Evolutionary conservation across 2,797 vertebrate species (phyloP).

Genomic region (Streptopelia turtur): DNA sequence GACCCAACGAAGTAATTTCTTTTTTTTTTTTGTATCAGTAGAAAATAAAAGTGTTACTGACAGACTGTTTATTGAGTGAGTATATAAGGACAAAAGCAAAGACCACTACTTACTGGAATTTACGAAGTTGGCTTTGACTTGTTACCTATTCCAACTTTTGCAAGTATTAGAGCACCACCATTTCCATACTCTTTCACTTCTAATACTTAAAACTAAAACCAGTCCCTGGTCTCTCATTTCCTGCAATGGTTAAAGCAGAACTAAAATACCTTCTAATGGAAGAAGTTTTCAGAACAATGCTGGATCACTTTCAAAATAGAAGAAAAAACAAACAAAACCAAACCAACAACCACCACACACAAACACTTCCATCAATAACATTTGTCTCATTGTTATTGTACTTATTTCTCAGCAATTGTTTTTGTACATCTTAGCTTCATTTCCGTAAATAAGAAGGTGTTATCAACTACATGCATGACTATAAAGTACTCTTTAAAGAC

Average conservation of each 20-base stretch:
- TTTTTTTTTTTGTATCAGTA: neutral
- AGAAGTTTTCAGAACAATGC: constrained; percentile 39
- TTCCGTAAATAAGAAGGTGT: neutral
- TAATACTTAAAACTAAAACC: neutral
- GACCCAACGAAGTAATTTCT: neutral
- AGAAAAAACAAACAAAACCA: neutral
- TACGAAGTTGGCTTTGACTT: neutral
- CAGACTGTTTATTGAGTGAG: neutral
- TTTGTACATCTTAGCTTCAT: neutral
- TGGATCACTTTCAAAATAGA: constrained; percentile 27
- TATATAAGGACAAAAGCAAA: neutral
- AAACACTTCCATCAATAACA: neutral
- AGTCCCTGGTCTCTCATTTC: neutral
- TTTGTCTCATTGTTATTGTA: neutral
- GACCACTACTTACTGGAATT: neutral
- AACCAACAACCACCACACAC: neutral
- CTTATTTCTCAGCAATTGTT: neutral
- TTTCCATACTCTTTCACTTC: neutral
- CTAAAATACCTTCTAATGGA: neutral
- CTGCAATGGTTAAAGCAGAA: neutral
- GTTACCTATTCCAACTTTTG: neutral
- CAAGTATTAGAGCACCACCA: neutral
- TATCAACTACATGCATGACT: neutral
- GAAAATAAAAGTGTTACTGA: neutral
- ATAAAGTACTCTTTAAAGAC: neutral